Evolutionary conservation across 2,888 invertebrate species (phyloP).

Genomic region (Zygaena filipendulae): DNA sequence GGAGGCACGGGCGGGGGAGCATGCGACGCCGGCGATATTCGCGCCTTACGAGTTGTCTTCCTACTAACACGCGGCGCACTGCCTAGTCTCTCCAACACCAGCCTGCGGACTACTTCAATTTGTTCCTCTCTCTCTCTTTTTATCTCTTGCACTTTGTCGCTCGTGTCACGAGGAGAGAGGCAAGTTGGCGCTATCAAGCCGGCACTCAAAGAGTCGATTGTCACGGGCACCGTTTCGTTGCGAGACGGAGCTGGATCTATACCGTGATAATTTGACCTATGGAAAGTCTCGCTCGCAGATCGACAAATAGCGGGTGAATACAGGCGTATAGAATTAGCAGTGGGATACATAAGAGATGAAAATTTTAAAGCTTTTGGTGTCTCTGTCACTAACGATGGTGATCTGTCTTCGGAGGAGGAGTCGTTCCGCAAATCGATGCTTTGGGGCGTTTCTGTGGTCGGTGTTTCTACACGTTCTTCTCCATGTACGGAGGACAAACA

Average conservation of each 20-base stretch:
- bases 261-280: conserved; percentile 29
- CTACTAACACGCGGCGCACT: conserved; percentile 25
- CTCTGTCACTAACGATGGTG: conserved; percentile 38
- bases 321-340: conserved; percentile 31
- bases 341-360: too few relatives aligned
- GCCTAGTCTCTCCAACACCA: conserved; percentile 82
- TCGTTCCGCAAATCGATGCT: conserved; percentile 10
- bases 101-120: conserved; percentile 83
- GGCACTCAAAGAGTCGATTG: conserved; percentile 33
- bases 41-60: conserved; percentile 26
- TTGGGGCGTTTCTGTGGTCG: too few relatives aligned
- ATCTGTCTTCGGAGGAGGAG: conserved; percentile 27
- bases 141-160: conserved; percentile 78
- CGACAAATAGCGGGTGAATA: conserved; percentile 56
- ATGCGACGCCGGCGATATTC: conserved; percentile 24
- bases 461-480: not conserved
- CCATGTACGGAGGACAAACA: not conserved
- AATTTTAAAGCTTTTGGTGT: conserved; percentile 25
- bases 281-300: conserved; percentile 53
- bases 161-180: conserved; percentile 58
- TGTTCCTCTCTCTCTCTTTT: conserved; percentile 84
- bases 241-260: conserved; percentile 33
- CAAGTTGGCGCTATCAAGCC: conserved; percentile 37
- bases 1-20: conserved; percentile 39
- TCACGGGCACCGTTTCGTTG: conserved; percentile 26